Evolutionary conservation across 1,140 invertebrate genomes (phyloP), one percentile per base, ranked within the genome.

Genomic region (Ceratosolen fusciceps): DNA sequence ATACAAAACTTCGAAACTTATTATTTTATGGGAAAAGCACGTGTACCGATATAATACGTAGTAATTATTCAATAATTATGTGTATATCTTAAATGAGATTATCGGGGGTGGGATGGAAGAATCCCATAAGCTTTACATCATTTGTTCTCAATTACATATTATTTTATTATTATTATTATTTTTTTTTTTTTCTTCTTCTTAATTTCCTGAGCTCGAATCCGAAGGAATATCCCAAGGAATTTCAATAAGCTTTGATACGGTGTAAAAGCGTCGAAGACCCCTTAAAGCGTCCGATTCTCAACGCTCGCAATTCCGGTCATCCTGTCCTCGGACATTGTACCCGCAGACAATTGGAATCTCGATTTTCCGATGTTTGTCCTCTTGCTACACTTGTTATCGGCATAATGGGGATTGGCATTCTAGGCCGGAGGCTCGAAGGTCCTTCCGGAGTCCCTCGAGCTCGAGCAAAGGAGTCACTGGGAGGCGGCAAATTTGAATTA

Each of bases 341-440:
- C 31, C 0, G 4, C 60, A 19, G n/a, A 37, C 29, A 65, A n/a
- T 26, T n/a, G 14, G 5, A 2, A n/a, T 65, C 31, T 37, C 60
- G 16, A 65, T 65, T 37, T n/a, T 37, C 60, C 60, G 34, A 34
- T 37, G 21, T 65, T 65, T 65, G 60, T 65, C 34, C 12, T 65
- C 34, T n/a, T 19, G 60, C 60, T 21, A 65, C 60, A 65, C 60
- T 65, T 65, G 60, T 65, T 65, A 65, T 37, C 60, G 31, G n/a
- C 60, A 65, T 65, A 65, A 65, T 37, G 60, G 37, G 9, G n/a
- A 65, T 37, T 37, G 14, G 9, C 31, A 65, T 65, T 37, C 21
- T 65, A 37, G 34, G 60, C 9, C 8, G 16, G 5, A 2, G 9
- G 26, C 19, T 37, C 60, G 31, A 31, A 16, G 19, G 19, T 65